A percentile compares a stretch with the other conserved stretches of the same genome.
These are phyloP conservation scores for Sylvia borin DNA, from an alignment of 2,797 vertebrate genomes.

Conservation along the genomic window DNA sequence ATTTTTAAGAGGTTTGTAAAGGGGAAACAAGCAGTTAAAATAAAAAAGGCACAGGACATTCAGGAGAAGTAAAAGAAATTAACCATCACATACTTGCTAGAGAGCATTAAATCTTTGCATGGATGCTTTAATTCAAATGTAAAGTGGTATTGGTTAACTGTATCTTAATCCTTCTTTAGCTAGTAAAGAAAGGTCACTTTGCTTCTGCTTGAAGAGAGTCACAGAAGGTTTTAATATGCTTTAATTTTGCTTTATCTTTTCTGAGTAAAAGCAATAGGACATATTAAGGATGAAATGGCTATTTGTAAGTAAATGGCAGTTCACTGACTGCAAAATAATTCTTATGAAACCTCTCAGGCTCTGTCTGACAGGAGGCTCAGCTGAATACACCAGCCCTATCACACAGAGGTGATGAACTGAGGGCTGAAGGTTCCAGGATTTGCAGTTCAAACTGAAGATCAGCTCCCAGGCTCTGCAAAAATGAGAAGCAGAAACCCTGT, in stretches of 20 bases:
- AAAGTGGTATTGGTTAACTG: background rate
- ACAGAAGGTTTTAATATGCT: background rate
- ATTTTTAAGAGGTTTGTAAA: background rate
- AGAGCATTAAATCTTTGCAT: background rate
- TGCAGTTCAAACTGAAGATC: background rate
- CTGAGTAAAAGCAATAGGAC: background rate
- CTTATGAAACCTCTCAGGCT: background rate
- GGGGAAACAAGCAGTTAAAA: background rate
- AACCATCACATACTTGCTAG: background rate
- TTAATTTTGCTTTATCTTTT: slow-evolving; percentile 1
- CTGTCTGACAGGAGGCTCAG: background rate
- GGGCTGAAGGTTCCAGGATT: background rate
- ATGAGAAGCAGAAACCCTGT: background rate
- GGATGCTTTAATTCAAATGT: background rate
- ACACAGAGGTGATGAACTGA: background rate
- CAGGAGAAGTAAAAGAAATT: background rate
- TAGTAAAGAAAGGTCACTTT: background rate
- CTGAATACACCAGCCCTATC: background rate
- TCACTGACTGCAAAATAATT: background rate
- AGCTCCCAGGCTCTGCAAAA: background rate
- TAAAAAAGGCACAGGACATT: background rate
- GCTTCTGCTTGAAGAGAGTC: background rate
- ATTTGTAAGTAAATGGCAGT: background rate
- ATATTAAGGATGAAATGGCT: background rate
- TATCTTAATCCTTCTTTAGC: background rate